A percentile compares a stretch with the other conserved stretches of the same genome.
These are phyloP conservation scores for Telmatochromis sp. DNA, from an alignment of 2,113 vertebrate species.

Conservation along the genomic window DNA sequence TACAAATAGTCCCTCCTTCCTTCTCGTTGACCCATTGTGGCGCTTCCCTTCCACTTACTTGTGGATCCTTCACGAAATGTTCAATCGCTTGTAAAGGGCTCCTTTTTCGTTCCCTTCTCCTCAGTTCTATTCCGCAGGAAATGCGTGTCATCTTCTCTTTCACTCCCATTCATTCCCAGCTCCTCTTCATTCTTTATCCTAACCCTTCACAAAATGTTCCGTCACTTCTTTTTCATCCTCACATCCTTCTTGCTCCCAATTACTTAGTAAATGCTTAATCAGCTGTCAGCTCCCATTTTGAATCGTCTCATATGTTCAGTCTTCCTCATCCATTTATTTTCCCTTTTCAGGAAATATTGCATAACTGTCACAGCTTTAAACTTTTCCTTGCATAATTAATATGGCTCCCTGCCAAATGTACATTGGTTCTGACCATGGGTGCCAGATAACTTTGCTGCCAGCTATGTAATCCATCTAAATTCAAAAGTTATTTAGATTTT, in stretches of 20 bases:
- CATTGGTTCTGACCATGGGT: neutral
- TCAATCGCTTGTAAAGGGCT: constrained; percentile 2
- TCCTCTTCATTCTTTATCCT: constrained; percentile 14
- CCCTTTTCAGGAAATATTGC: neutral
- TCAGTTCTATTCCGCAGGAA: constrained; percentile 15
- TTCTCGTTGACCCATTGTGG: neutral
- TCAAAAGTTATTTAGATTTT: neutral
- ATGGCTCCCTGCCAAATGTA: neutral
- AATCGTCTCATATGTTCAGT: neutral
- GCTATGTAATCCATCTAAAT: neutral
- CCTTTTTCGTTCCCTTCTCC: constrained; percentile 5
- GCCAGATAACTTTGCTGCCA: neutral
- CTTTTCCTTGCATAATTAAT: neutral
- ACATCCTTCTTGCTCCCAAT: constrained; percentile 24
- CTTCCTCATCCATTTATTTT: neutral
- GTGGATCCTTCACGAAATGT: constrained; percentile 17
- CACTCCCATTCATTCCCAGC: constrained; percentile 1
- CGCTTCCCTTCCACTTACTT: neutral
- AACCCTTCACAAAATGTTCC: constrained; percentile 35
- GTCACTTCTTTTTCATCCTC: constrained; percentile 14
- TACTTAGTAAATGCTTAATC: constrained; percentile 35
- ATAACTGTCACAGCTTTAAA: neutral
- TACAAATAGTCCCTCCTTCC: neutral
- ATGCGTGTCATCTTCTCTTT: constrained; percentile 14
- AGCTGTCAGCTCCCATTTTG: constrained; percentile 26